Conservation (phyloP, 2,888 invertebrate genomes). For the Nymphalis c-album region DNA sequence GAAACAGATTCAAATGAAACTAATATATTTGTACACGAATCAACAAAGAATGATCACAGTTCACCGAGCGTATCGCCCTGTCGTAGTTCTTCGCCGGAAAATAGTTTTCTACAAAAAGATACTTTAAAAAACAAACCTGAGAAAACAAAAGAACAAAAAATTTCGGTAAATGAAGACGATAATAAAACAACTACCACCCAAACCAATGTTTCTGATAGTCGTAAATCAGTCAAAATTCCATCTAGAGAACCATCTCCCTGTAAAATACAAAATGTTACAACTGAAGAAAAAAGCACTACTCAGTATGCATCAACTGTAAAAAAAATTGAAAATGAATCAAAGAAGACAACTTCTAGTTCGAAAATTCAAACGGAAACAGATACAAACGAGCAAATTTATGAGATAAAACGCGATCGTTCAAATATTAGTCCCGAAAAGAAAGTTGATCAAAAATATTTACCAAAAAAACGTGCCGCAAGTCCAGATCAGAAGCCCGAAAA, state of each 20-base stretch:
- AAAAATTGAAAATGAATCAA: conserved; percentile 14
- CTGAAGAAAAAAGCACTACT: conserved; percentile 11
- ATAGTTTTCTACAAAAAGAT: conserved; percentile 45
- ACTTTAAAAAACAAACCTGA: conserved; percentile 40
- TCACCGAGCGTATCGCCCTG: conserved; percentile 63
- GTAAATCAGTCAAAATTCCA: conserved; percentile 24
- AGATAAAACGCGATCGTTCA: conserved; percentile 15
- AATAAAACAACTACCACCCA: conserved; percentile 41
- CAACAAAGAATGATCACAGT: conserved; percentile 46
- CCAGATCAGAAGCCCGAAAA: conserved; percentile 3
- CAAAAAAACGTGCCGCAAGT: background rate
- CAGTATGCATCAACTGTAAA: background rate
- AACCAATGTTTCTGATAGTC: conserved; percentile 14
- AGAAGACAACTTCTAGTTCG: conserved; percentile 47
- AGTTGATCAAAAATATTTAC: background rate
- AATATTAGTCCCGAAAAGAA: conserved; percentile 38
- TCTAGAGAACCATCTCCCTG: conserved; percentile 31
- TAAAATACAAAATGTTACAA: conserved; percentile 28
- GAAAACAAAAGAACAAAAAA: conserved; percentile 47
- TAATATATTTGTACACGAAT: conserved; percentile 42
- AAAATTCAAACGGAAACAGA: conserved; percentile 3
- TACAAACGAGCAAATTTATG: background rate
- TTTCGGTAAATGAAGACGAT: conserved; percentile 51
- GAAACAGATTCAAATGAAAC: conserved; percentile 59
- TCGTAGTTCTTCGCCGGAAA: conserved; percentile 54